These are phyloP conservation scores for Trissolcus japonicus DNA, from an alignment of 2,888 invertebrate species.

Conservation along the genomic window DNA sequence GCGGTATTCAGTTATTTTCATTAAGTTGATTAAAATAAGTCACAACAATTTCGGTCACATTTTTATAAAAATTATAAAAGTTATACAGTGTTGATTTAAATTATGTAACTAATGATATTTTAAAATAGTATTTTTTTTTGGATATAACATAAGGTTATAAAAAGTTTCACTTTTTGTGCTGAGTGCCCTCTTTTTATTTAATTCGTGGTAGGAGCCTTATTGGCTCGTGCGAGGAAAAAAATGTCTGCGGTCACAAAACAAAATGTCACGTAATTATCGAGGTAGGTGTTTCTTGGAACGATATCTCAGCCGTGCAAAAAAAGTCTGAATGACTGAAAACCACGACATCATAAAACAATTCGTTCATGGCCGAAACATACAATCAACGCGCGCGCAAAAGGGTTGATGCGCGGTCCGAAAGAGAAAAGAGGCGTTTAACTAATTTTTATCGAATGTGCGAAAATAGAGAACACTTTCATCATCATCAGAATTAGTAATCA, in stretches of 20 bases:
- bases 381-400: constrained; percentile 53
- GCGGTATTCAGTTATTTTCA: background rate
- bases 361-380: constrained; percentile 66
- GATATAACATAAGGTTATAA: too few relatives aligned
- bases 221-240: constrained; percentile 59
- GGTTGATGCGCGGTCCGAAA: constrained; percentile 48
- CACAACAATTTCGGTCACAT: too few relatives aligned
- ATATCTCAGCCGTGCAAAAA: constrained; percentile 57
- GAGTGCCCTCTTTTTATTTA: constrained; percentile 42
- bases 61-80: too few relatives aligned
- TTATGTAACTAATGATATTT: too few relatives aligned
- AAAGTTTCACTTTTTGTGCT: too few relatives aligned
- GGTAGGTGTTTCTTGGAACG: constrained; percentile 67
- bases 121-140: too few relatives aligned
- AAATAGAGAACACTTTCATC: too few relatives aligned
- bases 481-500: too few relatives aligned
- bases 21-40: background rate
- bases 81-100: too few relatives aligned
- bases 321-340: constrained; percentile 59
- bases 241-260: constrained; percentile 67
- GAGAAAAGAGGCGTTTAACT: constrained; percentile 52
- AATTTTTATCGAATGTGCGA: constrained; percentile 25
- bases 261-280: constrained; percentile 72
- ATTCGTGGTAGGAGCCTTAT: constrained; percentile 20
- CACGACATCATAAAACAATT: constrained; percentile 67